These are phyloP conservation scores for Spisula subtruncata DNA, from an alignment of 2,888 invertebrate species.

Conservation along the genomic window DNA sequence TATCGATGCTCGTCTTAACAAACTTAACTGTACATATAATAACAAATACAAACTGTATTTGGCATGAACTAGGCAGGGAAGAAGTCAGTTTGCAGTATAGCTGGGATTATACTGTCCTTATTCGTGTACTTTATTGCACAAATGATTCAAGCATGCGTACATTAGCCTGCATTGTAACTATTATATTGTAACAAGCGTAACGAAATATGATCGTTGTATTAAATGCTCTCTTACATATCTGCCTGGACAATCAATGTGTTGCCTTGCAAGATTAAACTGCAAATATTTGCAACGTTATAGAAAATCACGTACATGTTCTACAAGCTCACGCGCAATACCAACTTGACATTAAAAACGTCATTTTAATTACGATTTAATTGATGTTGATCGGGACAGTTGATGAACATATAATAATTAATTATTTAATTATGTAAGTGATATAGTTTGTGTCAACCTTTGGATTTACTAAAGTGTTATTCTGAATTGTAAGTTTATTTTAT, in stretches of 20 bases:
- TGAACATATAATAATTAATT: too few species aligned
- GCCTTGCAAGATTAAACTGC: background rate
- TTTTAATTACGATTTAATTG: background rate
- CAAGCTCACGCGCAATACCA: background rate
- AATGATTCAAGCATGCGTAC: background rate
- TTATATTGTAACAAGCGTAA: background rate
- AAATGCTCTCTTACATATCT: background rate
- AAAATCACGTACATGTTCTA: background rate
- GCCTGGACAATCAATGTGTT: constrained; percentile 5
- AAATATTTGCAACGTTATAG: background rate
- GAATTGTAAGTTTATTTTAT: too few species aligned
- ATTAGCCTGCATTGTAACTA: background rate
- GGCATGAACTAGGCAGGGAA: background rate
- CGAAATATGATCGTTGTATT: constrained; percentile 14
- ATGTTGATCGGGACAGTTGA: too few species aligned
- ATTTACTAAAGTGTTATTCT: too few species aligned
- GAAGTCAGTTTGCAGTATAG: background rate
- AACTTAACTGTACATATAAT: background rate
- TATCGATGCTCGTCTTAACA: too few species aligned
- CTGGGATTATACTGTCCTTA: background rate
- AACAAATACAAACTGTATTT: background rate
- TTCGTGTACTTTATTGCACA: background rate
- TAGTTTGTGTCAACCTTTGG: too few species aligned
- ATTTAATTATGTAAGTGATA: too few species aligned
- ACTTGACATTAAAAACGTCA: background rate